These are phyloP conservation scores for Noctilio leporinus DNA, from an alignment of 2,113 vertebrate genomes.

Conservation along the genomic window DNA sequence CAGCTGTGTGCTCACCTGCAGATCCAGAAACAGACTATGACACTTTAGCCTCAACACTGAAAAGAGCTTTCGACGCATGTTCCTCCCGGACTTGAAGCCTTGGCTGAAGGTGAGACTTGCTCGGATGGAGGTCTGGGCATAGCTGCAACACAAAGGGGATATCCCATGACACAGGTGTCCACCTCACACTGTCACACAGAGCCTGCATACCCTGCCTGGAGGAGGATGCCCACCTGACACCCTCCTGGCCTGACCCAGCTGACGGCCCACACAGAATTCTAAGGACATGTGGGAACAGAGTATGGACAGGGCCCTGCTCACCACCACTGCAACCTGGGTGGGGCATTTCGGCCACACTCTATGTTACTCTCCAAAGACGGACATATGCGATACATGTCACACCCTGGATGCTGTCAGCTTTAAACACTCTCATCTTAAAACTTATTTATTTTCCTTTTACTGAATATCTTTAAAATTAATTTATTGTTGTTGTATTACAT, in stretches of 20 bases:
- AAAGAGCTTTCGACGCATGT: constrained; percentile 86
- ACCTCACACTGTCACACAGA: not conserved
- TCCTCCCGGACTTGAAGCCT: constrained; percentile 78
- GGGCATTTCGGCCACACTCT: not conserved
- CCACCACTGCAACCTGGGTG: fast-evolving
- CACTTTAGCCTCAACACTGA: constrained; percentile 86
- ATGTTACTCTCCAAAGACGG: not conserved
- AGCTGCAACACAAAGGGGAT: constrained; percentile 73
- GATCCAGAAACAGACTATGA: constrained; percentile 86
- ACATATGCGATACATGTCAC: not conserved
- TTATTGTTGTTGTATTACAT: too few relatives aligned
- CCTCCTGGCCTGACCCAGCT: not conserved
- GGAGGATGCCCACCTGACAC: fast-evolving
- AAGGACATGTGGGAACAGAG: fast-evolving
- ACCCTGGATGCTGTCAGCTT: not conserved
- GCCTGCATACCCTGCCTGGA: not conserved
- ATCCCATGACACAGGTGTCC: fast-evolving
- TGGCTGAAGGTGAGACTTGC: constrained; percentile 86
- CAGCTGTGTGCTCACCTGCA: constrained; percentile 81
- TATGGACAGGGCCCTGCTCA: not conserved
- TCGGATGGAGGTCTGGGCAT: constrained; percentile 85
- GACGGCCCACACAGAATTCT: fast-evolving
- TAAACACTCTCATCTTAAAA: not conserved
- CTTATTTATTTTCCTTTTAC: not conserved
- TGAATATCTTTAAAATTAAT: too few relatives aligned